phyloP scores from a whole-genome alignment of 2,113 vertebrate species.

The Promerops cafer region DNA sequence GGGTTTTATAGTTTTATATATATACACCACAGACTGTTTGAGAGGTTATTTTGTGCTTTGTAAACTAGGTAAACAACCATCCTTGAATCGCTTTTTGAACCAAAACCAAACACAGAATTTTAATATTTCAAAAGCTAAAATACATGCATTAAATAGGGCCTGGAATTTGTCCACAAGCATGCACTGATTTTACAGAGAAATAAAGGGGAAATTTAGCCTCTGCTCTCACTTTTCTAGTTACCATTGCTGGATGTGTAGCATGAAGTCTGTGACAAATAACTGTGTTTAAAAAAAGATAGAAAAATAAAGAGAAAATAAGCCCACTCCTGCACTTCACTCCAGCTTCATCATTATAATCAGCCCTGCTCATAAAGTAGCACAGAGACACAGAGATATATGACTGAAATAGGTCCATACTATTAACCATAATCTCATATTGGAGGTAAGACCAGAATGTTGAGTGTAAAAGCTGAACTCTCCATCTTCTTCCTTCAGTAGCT shows the following conservation, averaged over 20 bases:
- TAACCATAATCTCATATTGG: not conserved
- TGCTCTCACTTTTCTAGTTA: not conserved
- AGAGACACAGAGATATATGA: not conserved
- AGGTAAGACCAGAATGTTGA: not conserved
- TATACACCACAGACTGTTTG: not conserved
- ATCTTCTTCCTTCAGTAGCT: not conserved
- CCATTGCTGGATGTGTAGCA: not conserved
- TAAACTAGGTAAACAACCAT: not conserved
- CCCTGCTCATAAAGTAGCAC: not conserved
- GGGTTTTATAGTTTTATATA: not conserved
- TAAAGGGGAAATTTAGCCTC: not conserved
- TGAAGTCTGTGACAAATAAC: not conserved
- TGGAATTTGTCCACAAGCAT: not conserved
- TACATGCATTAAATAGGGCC: not conserved
- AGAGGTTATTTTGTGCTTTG: not conserved
- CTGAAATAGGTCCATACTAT: not conserved
- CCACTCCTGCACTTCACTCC: not conserved
- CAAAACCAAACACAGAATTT: not conserved
- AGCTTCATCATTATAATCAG: not conserved
- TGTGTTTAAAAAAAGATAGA: not conserved
- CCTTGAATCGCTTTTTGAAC: not conserved
- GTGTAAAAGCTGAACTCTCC: not conserved
- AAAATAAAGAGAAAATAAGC: not conserved
- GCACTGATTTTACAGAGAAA: not conserved
- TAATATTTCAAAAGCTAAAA: slow-evolving; percentile 8